Conservation (phyloP, 2,888 invertebrate genomes). For the Leucozona laternaria region DNA sequence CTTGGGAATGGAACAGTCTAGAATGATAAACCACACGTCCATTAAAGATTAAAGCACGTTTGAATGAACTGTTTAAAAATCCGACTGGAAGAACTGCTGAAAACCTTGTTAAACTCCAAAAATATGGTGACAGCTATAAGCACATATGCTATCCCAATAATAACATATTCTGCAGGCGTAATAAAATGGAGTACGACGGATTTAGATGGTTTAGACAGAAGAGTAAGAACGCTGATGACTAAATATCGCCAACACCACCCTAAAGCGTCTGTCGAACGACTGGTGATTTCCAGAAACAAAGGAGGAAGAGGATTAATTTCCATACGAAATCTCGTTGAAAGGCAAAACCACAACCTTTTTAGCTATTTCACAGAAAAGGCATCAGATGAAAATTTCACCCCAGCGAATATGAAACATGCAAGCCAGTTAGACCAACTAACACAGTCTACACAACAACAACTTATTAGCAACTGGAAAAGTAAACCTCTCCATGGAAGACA, state of each 20-base stretch:
- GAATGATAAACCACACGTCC: background rate
- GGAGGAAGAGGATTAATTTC: background rate
- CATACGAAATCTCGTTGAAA: background rate
- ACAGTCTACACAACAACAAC: background rate
- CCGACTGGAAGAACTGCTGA: background rate
- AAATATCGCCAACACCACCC: background rate
- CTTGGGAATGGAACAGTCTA: background rate
- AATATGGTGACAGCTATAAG: background rate
- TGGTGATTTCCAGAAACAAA: background rate
- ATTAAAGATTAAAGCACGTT: background rate
- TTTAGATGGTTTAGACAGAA: background rate
- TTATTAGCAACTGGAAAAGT: background rate
- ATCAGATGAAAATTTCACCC: background rate
- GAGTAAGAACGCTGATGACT: background rate
- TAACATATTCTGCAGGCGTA: background rate
- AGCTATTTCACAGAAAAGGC: background rate
- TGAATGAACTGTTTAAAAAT: background rate
- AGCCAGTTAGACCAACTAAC: background rate
- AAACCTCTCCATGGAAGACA: background rate
- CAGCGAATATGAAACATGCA: background rate
- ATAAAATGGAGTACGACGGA: background rate
- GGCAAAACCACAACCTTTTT: background rate
- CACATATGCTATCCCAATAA: background rate
- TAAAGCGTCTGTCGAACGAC: background rate
- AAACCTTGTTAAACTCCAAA: background rate